phyloP scores from a whole-genome alignment of 2,888 invertebrate genomes.

The Cerastis leucographa region DNA sequence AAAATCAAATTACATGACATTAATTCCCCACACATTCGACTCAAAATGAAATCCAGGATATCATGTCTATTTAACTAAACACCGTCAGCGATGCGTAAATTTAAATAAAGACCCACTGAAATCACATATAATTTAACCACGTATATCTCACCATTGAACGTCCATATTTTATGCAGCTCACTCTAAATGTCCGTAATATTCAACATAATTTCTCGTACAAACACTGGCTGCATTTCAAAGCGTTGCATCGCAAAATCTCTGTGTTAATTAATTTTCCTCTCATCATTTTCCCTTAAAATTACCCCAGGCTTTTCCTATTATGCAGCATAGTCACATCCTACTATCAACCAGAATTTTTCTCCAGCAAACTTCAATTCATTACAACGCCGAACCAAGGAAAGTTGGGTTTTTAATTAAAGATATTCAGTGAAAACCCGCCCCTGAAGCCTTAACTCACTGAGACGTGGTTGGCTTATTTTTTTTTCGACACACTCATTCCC shows the following conservation, averaged over 20 bases:
- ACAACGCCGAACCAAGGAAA: constrained; percentile 79
- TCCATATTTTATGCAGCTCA: constrained; percentile 31
- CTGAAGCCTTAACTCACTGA: constrained; percentile 88
- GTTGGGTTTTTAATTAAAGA: constrained; percentile 90
- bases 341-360: constrained; percentile 73
- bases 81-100: constrained; percentile 8
- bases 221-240: constrained; percentile 65
- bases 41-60: not conserved
- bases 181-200: constrained; percentile 39
- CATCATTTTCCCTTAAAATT: constrained; percentile 68
- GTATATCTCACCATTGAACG: constrained; percentile 16
- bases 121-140: constrained; percentile 12
- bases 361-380: constrained; percentile 85
- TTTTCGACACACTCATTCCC: constrained; percentile 90
- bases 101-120: constrained; percentile 8
- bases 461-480: constrained; percentile 91
- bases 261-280: constrained; percentile 75
- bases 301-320: constrained; percentile 68
- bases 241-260: constrained; percentile 68
- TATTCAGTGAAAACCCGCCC: constrained; percentile 88
- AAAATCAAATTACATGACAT: not conserved
- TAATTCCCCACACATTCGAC: not conserved
- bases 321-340: constrained; percentile 62
- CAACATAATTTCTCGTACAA: constrained; percentile 55
- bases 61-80: not conserved